Evolutionary conservation across 2,888 invertebrate genomes (phyloP).

Genomic region (Pinctada fucata): DNA sequence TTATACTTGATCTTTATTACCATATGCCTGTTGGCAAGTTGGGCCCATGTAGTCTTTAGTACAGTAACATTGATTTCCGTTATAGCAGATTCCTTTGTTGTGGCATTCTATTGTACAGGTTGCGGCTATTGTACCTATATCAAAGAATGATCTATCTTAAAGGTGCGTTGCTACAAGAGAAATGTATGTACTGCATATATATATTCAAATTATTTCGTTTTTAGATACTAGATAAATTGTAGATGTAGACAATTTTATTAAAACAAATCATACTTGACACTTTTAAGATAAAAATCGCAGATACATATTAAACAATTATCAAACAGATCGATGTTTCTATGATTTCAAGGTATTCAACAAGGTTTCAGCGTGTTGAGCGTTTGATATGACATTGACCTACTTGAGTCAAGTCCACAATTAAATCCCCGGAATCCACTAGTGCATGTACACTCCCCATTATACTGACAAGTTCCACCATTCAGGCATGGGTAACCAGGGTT

Average conservation of each 20-base stretch:
- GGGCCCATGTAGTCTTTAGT: conserved; percentile 9
- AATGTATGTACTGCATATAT: no score
- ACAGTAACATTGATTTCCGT: conserved; percentile 12
- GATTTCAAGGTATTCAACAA: no score
- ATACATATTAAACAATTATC: no score
- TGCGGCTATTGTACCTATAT: not conserved
- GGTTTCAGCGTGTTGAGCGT: no score
- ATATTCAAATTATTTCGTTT: no score
- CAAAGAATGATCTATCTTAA: no score
- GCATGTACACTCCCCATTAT: conserved; percentile 32
- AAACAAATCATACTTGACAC: no score
- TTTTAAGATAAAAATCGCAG: no score
- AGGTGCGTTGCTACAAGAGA: no score
- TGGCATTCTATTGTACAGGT: conserved; percentile 1
- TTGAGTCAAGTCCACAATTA: conserved; percentile 31
- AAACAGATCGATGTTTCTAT: no score
- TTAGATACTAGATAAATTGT: no score
- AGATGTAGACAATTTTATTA: no score
- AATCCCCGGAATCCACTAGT: conserved; percentile 24
- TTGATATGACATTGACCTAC: conserved; percentile 5
- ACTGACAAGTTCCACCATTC: conserved; percentile 18
- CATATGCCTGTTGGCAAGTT: not conserved
- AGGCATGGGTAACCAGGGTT: conserved; percentile 20
- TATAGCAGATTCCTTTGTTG: conserved; percentile 15
- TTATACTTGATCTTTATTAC: not conserved